These are phyloP conservation scores for Strix uralensis DNA, from an alignment of 2,113 vertebrate species.

Conservation along the genomic window DNA sequence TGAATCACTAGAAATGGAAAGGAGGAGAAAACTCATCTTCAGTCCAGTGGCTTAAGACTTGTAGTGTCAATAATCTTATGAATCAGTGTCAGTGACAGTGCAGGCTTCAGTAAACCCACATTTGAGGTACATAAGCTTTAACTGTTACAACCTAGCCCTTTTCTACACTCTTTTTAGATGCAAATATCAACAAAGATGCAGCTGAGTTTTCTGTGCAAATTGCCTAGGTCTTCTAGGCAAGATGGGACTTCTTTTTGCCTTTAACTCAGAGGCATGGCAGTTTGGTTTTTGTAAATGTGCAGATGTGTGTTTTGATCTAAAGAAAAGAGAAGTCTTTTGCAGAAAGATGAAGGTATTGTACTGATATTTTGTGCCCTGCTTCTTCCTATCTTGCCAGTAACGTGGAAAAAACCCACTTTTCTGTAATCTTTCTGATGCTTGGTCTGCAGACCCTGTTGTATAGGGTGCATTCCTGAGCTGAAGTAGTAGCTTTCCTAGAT, in stretches of 20 bases:
- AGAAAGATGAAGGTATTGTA: neutral
- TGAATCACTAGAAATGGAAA: neutral
- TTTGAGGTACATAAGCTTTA: neutral
- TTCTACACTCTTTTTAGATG: neutral
- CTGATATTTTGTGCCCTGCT: neutral
- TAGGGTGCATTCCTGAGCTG: neutral
- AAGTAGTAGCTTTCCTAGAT: neutral
- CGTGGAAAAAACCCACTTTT: accelerated
- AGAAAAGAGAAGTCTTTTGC: neutral
- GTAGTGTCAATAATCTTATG: neutral
- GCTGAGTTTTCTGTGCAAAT: neutral
- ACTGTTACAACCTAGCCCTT: neutral
- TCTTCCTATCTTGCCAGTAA: neutral
- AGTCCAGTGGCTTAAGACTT: neutral
- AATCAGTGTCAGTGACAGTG: neutral
- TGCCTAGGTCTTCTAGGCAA: neutral
- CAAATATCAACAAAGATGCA: neutral
- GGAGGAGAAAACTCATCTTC: neutral
- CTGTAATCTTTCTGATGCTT: neutral
- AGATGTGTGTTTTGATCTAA: neutral
- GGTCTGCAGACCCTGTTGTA: neutral
- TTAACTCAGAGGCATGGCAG: neutral
- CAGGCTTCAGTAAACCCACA: neutral
- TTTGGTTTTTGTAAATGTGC: neutral
- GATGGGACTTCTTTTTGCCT: neutral